Evolutionary conservation across 2,113 vertebrate species (phyloP), one percentile per base, ranked within the genome.

Genomic region (Hemicordylus capensis): DNA sequence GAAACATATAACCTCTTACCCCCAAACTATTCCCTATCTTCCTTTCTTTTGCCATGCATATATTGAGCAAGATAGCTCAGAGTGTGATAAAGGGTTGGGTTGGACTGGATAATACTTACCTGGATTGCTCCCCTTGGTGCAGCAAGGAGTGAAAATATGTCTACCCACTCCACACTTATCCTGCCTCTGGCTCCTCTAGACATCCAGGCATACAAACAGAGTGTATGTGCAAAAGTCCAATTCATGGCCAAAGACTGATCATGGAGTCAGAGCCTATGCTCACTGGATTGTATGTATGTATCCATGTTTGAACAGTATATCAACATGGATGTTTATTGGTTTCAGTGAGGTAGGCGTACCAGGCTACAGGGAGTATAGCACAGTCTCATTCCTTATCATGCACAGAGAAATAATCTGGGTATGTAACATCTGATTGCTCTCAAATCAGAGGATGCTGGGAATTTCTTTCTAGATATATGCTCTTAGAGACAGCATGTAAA

Each of bases 401-500:
- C 15, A 42, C 1, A 42, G 22, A 4, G 10, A 76, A 51, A 51
- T 34, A 51, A 37, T 26, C 39, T 58, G 75, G 75, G 22, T 48
- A 56, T n/a, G 34, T 64, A n/a, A 46, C 39, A 31, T 63, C 61
- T 26, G 44, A 46, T 79, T 28, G 63, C 37, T 28, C 76, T 26
- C 34, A 31, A 61, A 77, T n/a, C n/a, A 61, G 37, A 78, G 56
- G 4, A 46, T 19, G 9, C 63, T 31, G 76, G 39, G 31, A 79
- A n/a, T 31, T 42, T 24, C 58, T 63, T 42, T 31, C 63, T 79
- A 63, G 58, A 61, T 44, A 63, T 22, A 64, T 46, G 42, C 56
- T 20, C 1, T 12, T 37, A 31, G 58, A 85, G 87, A 86, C 20
- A 89, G 15, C 59, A 78, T 67, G 82, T 72, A 74, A 84, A 76